Evolutionary conservation across 1,140 invertebrate genomes (phyloP).

Genomic region (Bicyclus anynana): DNA sequence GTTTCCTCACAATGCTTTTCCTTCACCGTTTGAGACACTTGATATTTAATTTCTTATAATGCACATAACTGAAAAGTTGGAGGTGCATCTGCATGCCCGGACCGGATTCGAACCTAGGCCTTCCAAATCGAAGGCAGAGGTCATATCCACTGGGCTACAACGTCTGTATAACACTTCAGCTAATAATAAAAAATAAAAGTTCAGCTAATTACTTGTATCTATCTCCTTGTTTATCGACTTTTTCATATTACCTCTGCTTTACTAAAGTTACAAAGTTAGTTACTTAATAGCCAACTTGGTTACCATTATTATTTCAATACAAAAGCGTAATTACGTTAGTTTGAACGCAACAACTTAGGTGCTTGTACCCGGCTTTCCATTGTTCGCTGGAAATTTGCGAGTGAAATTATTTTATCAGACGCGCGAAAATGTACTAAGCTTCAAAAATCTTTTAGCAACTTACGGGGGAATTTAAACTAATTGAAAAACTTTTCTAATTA

Average conservation of each 20-base stretch:
- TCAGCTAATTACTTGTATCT: no score
- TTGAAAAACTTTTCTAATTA: slow-evolving; percentile 77
- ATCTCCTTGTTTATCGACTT: background rate
- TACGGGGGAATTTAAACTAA: slow-evolving; percentile 72
- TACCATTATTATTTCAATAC: slow-evolving; percentile 1
- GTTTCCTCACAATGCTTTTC: no score
- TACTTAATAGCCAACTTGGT: background rate
- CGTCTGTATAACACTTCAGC: no score
- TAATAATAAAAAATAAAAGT: no score
- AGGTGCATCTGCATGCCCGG: no score
- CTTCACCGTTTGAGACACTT: no score
- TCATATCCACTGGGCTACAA: no score
- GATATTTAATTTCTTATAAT: no score
- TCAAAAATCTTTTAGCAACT: slow-evolving; percentile 66
- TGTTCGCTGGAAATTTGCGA: slow-evolving; percentile 4
- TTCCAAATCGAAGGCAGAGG: no score
- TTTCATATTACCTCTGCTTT: background rate
- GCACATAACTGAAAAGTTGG: no score
- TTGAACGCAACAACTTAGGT: background rate
- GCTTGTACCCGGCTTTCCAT: background rate
- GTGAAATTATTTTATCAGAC: slow-evolving; percentile 39
- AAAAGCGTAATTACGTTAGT: slow-evolving; percentile 11
- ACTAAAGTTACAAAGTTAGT: background rate
- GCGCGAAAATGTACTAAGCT: slow-evolving; percentile 50
- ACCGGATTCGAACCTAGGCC: no score